These are phyloP conservation scores for Ichneumoninae sp. DNA, from an alignment of 2,888 invertebrate genomes.

Conservation along the genomic window DNA sequence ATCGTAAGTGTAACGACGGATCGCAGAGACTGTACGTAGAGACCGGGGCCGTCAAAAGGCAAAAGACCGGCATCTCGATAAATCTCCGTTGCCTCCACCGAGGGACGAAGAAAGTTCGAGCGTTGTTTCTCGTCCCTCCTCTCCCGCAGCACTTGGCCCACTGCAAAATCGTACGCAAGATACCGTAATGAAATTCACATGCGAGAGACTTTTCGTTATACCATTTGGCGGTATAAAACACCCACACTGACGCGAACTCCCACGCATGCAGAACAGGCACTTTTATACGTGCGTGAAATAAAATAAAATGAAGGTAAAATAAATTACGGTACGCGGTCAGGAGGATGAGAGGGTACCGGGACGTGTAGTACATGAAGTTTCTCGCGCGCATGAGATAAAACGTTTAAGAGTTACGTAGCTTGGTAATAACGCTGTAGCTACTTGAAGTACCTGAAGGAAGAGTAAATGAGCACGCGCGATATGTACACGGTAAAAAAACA, in stretches of 20 bases:
- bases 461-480: background rate
- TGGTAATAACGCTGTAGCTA: background rate
- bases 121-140: background rate
- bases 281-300: slow-evolving; percentile 24
- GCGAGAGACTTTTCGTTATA: background rate
- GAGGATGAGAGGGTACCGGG: background rate
- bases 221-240: slow-evolving; percentile 28
- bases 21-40: background rate
- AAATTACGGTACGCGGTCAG: background rate
- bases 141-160: background rate
- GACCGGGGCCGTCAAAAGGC: background rate
- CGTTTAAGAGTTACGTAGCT: background rate
- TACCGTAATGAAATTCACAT: slow-evolving; percentile 14
- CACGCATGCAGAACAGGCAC: slow-evolving; percentile 27
- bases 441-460: background rate
- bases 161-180: slow-evolving; percentile 13
- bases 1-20: slow-evolving; percentile 1
- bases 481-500: background rate
- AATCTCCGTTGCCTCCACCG: slow-evolving; percentile 22
- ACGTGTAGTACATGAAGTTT: slow-evolving; percentile 1
- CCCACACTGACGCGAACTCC: slow-evolving; percentile 33
- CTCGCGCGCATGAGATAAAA: background rate
- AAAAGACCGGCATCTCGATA: slow-evolving; percentile 25
- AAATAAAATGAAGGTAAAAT: slow-evolving; percentile 15
- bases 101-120: slow-evolving; percentile 58